phyloP scores from a whole-genome alignment of 1,140 invertebrate genomes.

The Zaprionus capensis region DNA sequence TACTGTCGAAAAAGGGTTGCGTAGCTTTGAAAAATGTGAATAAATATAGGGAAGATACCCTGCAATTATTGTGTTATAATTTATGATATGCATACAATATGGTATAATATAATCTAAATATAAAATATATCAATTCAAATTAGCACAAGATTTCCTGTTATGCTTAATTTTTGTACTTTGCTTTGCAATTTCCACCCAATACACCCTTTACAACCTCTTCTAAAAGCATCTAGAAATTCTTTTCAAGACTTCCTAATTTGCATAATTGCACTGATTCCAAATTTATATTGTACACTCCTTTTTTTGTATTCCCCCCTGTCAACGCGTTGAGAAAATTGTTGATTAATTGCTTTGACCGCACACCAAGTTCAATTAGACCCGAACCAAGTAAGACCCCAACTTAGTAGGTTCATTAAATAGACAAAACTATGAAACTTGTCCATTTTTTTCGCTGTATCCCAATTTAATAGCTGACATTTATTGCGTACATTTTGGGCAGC shows the following conservation, averaged over 20 bases:
- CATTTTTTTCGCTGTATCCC: slow-evolving; percentile 18
- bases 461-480: slow-evolving; percentile 53
- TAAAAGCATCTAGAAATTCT: not conserved
- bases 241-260: slow-evolving; percentile 60
- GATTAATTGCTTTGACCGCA: slow-evolving; percentile 74
- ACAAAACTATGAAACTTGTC: slow-evolving; percentile 48
- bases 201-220: not conserved
- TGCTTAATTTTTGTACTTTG: not conserved
- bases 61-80: not conserved
- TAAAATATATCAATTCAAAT: too few species aligned
- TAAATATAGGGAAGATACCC: not conserved
- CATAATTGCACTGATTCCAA: slow-evolving; percentile 75
- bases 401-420: slow-evolving; percentile 44
- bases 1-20: slow-evolving; percentile 49
- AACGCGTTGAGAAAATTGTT: slow-evolving; percentile 67
- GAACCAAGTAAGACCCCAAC: not conserved
- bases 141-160: too few species aligned
- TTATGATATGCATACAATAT: too few species aligned
- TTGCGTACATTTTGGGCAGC: slow-evolving; percentile 40
- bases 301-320: slow-evolving; percentile 43
- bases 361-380: slow-evolving; percentile 56
- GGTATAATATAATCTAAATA: too few species aligned
- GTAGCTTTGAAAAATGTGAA: slow-evolving; percentile 29
- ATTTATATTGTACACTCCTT: slow-evolving; percentile 33
- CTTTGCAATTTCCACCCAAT: too few species aligned